Evolutionary conservation across 2,113 vertebrate genomes (phyloP).

Genomic region (Bettongia penicillata): DNA sequence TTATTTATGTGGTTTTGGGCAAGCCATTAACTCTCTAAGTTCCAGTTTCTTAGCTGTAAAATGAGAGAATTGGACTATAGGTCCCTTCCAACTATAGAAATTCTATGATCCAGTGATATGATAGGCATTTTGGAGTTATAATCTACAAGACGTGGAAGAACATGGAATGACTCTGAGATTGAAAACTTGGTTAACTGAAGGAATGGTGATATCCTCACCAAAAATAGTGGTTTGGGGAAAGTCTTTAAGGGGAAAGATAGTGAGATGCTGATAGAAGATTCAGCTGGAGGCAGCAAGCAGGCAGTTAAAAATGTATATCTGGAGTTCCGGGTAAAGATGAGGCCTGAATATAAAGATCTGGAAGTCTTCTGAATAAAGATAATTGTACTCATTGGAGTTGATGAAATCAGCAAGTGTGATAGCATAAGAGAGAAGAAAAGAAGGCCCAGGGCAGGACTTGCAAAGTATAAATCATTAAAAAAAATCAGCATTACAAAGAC

Average conservation of each 20-base stretch:
- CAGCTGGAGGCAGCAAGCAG: too few species aligned
- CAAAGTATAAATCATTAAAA: neutral
- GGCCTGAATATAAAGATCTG: neutral
- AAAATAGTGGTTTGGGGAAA: neutral
- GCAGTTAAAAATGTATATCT: too few species aligned
- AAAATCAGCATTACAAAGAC: neutral
- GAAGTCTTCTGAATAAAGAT: neutral
- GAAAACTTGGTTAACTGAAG: too few species aligned
- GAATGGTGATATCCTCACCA: too few species aligned
- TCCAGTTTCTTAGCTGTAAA: neutral
- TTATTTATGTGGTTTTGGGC: neutral
- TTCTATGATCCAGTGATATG: neutral
- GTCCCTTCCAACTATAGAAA: neutral
- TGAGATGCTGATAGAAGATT: neutral
- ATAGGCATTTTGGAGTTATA: neutral
- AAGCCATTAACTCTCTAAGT: neutral
- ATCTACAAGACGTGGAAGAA: too few species aligned
- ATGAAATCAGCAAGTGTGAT: neutral
- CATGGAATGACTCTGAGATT: too few species aligned
- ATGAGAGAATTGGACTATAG: neutral
- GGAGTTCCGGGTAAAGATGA: neutral
- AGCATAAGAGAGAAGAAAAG: neutral
- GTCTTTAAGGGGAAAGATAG: neutral
- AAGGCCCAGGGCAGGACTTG: neutral
- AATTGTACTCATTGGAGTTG: neutral